Conservation (phyloP, 2,113 vertebrate species). For the Ornithorhynchus anatinus region DNA sequence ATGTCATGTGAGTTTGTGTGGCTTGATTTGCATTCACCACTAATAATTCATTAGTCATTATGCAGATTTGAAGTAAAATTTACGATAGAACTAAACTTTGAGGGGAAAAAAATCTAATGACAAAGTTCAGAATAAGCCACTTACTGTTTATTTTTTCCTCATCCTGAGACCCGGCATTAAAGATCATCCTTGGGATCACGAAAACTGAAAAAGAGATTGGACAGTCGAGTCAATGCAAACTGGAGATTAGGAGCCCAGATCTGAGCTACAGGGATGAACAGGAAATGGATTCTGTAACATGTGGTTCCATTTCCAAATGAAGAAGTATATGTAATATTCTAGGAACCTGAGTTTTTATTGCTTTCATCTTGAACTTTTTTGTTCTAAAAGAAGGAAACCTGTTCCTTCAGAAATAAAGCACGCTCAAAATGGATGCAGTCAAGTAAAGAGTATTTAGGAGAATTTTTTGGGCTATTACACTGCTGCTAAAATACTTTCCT, state of each 20-base stretch:
- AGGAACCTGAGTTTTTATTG: constrained; percentile 1
- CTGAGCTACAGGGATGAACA: not conserved
- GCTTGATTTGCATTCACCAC: not conserved
- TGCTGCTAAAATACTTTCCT: not conserved
- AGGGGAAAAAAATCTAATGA: not conserved
- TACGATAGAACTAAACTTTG: constrained; percentile 3
- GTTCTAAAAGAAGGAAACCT: constrained; percentile 7
- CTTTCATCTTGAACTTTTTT: constrained; percentile 6
- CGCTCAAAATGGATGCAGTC: not conserved
- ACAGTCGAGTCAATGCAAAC: not conserved
- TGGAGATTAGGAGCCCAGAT: not conserved
- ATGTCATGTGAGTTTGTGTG: not conserved
- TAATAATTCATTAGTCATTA: not conserved
- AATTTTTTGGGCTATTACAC: not conserved
- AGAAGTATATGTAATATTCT: not conserved
- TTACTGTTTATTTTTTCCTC: not conserved
- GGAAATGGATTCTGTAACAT: not conserved
- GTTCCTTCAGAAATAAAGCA: constrained; percentile 2
- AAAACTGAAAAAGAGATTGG: not conserved
- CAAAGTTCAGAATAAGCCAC: not conserved
- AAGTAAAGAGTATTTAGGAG: not conserved
- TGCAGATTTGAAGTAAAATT: constrained; percentile 13
- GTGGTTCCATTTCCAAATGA: not conserved
- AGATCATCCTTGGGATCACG: not conserved
- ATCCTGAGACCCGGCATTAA: constrained; percentile 1